Base-by-base conservation (phyloP, 1,140 invertebrate species). In the Drosophila trapezifrons region DNA sequence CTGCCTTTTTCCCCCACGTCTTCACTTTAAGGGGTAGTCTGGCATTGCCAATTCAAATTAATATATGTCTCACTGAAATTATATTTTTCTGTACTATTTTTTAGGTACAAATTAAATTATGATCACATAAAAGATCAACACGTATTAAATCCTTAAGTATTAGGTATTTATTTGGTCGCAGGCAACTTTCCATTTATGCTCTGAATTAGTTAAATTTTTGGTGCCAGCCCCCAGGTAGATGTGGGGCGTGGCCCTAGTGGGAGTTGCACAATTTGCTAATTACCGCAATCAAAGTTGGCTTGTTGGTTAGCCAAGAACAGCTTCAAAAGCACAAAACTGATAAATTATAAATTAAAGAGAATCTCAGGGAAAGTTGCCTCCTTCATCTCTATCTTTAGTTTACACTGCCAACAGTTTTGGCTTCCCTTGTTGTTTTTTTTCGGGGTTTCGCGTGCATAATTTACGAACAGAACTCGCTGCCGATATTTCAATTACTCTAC, bases 331-430 rank as follows among this genome's bases (percentile, higher is more conserved):
- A 47, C 69, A 56, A 52, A 58, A 64, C 64, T 84, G 62, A 78
- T 89, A 75, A 84, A 89, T 89, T 78, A 89, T 89, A 90, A 90
- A 90, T 89, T 78, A 89, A 89, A 89, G 77, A 78, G 84, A 84
- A 89, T 89, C 74, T 84, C 35, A 15, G 74, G 75, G 22, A 80
- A 78, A 84, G 55, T 80, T 65, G 18, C 25, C 37, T 43, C 47
- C 37, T 13, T 40, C 32, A 54, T 37, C 59, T 38, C 18, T 35
- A 32, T 43, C 51, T 40, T 38, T 51, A 54, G 38, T 64, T 42
- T 42, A 10, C 37, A 32, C 40, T 40, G 65, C 43, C 9, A 42
- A 32, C 37, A 9, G 37, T 57, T 45, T 42, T 42, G 13, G 27
- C 17, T 56, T 42, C 47, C 25, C 15, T 32, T 27, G 35, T 17